These are phyloP conservation scores for Tachystola acroxantha DNA, from an alignment of 2,888 invertebrate genomes.

Conservation along the genomic window DNA sequence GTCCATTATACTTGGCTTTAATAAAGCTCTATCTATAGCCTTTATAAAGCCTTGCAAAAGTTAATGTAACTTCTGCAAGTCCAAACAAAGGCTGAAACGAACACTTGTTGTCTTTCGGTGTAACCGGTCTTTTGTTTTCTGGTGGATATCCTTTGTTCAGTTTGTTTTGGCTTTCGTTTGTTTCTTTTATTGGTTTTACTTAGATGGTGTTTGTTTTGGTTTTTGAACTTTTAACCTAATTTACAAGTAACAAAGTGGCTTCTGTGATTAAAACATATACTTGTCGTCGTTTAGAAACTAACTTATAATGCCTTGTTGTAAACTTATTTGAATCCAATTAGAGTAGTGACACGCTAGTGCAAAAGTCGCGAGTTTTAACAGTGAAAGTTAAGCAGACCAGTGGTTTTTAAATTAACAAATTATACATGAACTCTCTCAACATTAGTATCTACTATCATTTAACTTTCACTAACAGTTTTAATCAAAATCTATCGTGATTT, in stretches of 20 bases:
- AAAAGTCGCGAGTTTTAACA: slow-evolving; percentile 5
- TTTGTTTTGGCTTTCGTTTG: neutral
- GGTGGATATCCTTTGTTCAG: too few species aligned
- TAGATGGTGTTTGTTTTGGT: slow-evolving; percentile 1
- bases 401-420: slow-evolving; percentile 1
- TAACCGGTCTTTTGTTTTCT: neutral
- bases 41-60: slow-evolving; percentile 4
- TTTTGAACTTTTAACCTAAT: neutral
- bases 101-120: neutral
- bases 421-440: slow-evolving; percentile 7
- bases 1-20: slow-evolving; percentile 11
- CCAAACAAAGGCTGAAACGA: neutral
- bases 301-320: neutral
- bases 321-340: neutral
- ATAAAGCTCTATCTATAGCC: too few species aligned
- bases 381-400: slow-evolving; percentile 8
- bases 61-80: neutral
- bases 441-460: neutral
- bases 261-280: neutral
- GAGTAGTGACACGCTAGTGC: neutral
- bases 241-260: neutral
- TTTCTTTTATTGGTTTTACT: neutral
- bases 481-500: neutral
- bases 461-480: slow-evolving; percentile 8
- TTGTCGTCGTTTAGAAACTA: neutral